A percentile compares a stretch with the other conserved stretches of the same genome.
Evolutionary conservation across 2,888 invertebrate genomes (phyloP).

Genomic region (Himalopsyche japonica): DNA sequence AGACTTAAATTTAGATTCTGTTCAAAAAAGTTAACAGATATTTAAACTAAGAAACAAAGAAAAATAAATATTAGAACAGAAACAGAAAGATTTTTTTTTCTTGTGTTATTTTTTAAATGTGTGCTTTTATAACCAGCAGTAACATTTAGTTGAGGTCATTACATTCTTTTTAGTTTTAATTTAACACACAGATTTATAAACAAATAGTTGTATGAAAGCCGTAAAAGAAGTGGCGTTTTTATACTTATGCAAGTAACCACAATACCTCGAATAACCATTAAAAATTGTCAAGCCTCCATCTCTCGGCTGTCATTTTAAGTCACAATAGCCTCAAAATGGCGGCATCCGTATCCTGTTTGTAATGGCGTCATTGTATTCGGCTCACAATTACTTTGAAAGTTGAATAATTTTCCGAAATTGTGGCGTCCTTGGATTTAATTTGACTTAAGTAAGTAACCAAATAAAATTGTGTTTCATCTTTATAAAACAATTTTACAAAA

Average conservation of each 20-base stretch:
- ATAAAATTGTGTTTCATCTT: too few relatives aligned
- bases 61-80: too few relatives aligned
- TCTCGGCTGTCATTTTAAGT: background rate
- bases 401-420: background rate
- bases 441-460: too few relatives aligned
- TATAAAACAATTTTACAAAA: too few relatives aligned
- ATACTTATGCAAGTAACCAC: background rate
- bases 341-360: background rate
- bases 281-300: background rate
- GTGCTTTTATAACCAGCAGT: too few relatives aligned
- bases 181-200: background rate
- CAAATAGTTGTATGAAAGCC: background rate
- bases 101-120: too few relatives aligned
- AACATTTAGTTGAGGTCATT: too few relatives aligned
- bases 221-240: background rate
- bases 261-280: background rate
- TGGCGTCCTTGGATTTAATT: background rate
- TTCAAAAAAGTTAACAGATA: too few relatives aligned
- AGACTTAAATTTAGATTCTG: too few relatives aligned
- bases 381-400: background rate
- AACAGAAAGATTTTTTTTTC: too few relatives aligned
- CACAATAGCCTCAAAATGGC: background rate
- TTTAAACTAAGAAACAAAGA: too few relatives aligned
- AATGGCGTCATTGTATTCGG: background rate
- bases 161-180: too few relatives aligned